Conservation (phyloP, 2,797 vertebrate genomes). For the Cottoperca gobio region DNA sequence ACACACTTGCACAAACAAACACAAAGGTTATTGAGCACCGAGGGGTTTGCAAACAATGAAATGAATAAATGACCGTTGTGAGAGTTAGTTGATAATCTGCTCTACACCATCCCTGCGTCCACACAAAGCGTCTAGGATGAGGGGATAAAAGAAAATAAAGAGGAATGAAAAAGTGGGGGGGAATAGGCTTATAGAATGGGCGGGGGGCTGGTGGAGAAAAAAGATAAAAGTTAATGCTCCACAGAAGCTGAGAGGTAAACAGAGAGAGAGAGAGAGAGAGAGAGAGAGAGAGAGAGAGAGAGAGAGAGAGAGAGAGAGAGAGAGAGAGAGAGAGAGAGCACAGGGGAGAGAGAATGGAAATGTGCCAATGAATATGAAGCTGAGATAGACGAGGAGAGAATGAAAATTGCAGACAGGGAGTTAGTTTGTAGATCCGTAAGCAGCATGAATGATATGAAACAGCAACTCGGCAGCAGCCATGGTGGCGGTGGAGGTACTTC, state of each 20-base stretch:
- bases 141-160: slow-evolving; percentile 51
- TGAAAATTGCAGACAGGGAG: slow-evolving; percentile 46
- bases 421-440: slow-evolving; percentile 44
- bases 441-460: slow-evolving; percentile 51
- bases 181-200: slow-evolving; percentile 55
- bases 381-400: slow-evolving; percentile 42
- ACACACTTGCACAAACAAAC: slow-evolving; percentile 39
- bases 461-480: background rate
- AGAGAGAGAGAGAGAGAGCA: slow-evolving; percentile 24
- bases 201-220: slow-evolving; percentile 42
- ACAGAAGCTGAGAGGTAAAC: slow-evolving; percentile 60
- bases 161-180: slow-evolving; percentile 39
- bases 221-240: slow-evolving; percentile 60
- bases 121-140: slow-evolving; percentile 51
- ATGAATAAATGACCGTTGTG: slow-evolving; percentile 54
- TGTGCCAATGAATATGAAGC: slow-evolving; percentile 46
- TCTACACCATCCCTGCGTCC: slow-evolving; percentile 35
- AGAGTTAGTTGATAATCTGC: slow-evolving; percentile 60
- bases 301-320: slow-evolving; percentile 36
- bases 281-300: slow-evolving; percentile 38
- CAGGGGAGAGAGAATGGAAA: slow-evolving; percentile 30
- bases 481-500: background rate
- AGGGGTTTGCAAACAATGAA: slow-evolving; percentile 48
- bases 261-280: slow-evolving; percentile 35
- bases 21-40: slow-evolving; percentile 51